These are phyloP conservation scores for Sebastes jordani DNA, from an alignment of 2,797 vertebrate species.

Conservation along the genomic window DNA sequence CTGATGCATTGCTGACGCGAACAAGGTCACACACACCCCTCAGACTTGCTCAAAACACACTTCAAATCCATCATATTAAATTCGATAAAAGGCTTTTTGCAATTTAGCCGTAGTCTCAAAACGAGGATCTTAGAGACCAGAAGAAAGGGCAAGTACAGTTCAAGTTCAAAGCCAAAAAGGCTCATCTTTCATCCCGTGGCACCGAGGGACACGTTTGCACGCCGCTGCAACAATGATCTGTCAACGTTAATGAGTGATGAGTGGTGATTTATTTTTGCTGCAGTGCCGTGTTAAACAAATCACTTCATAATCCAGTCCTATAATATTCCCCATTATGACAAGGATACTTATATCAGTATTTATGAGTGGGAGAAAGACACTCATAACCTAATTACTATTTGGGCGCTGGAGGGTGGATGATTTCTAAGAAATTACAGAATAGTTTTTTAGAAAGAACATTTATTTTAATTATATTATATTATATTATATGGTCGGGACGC, in stretches of 20 bases:
- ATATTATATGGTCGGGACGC: background rate
- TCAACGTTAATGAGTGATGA: slow-evolving; percentile 67
- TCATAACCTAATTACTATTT: slow-evolving; percentile 15
- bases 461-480: background rate
- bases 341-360: slow-evolving; percentile 38
- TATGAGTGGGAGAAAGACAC: slow-evolving; percentile 25
- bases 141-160: slow-evolving; percentile 64
- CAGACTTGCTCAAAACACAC: slow-evolving; percentile 40
- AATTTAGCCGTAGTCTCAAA: slow-evolving; percentile 55
- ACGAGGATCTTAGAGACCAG: slow-evolving; percentile 41
- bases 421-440: slow-evolving; percentile 10
- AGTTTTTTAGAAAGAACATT: background rate
- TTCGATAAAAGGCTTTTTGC: slow-evolving; percentile 38
- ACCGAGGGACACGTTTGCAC: slow-evolving; percentile 49
- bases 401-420: background rate
- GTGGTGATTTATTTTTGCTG: slow-evolving; percentile 58
- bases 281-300: slow-evolving; percentile 61
- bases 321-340: slow-evolving; percentile 48
- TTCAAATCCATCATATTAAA: slow-evolving; percentile 64
- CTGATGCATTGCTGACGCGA: background rate
- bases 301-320: slow-evolving; percentile 47
- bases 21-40: slow-evolving; percentile 60
- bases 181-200: slow-evolving; percentile 63
- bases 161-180: slow-evolving; percentile 71
- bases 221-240: slow-evolving; percentile 57